phyloP scores from a whole-genome alignment of 2,113 vertebrate species.

The Spilogale gracilis region DNA sequence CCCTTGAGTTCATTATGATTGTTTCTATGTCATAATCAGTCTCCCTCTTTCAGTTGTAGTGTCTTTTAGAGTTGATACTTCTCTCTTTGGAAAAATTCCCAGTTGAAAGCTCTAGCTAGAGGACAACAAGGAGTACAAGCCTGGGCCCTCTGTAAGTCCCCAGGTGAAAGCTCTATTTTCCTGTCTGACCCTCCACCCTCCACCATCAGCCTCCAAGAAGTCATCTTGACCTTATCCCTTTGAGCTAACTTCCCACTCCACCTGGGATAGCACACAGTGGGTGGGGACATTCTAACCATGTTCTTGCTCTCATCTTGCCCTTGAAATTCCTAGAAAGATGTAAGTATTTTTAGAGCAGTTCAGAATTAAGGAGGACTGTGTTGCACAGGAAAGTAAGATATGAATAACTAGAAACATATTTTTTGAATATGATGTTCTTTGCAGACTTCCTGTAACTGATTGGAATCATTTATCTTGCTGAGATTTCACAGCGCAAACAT shows the following conservation, averaged over 20 bases:
- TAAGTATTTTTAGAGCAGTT: rapidly evolving
- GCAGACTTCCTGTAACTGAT: background rate
- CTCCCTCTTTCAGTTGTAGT: background rate
- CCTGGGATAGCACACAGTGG: rapidly evolving
- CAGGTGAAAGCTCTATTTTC: background rate
- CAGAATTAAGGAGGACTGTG: background rate
- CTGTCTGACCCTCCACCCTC: too few relatives aligned
- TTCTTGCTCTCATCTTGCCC: background rate
- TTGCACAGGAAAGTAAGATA: background rate
- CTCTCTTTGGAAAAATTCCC: background rate
- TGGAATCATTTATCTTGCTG: conserved; percentile 18
- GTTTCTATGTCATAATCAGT: too few relatives aligned
- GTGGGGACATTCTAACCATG: rapidly evolving
- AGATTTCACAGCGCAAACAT: conserved; percentile 40
- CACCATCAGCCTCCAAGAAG: rapidly evolving
- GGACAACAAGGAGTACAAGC: too few relatives aligned
- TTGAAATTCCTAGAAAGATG: background rate
- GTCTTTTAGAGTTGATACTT: background rate
- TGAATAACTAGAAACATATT: background rate
- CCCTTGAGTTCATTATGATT: rapidly evolving
- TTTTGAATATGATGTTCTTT: background rate
- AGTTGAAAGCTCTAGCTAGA: rapidly evolving
- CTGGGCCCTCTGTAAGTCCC: rapidly evolving
- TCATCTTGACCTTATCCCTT: rapidly evolving
- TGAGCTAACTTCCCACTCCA: background rate